A percentile compares a stretch with the other conserved stretches of the same genome.
phyloP scores from a whole-genome alignment of 2,113 vertebrate species.

The Cricetomys ansorgei region DNA sequence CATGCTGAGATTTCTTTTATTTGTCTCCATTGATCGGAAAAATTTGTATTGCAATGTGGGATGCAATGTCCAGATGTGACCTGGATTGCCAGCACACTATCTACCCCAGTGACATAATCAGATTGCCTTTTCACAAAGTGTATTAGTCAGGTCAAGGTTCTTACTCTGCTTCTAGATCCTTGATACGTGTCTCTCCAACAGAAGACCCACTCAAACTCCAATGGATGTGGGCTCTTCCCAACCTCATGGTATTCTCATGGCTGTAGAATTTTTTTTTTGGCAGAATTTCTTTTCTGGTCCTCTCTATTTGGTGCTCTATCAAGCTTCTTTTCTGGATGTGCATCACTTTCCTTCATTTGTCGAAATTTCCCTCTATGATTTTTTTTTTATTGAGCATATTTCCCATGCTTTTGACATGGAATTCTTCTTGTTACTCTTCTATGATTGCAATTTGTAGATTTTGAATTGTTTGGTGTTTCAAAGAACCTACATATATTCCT shows the following conservation, averaged over 20 bases:
- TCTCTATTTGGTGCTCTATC: not conserved
- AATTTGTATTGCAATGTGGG: too few relatives aligned
- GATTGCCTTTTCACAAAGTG: not conserved
- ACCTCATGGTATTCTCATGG: not conserved
- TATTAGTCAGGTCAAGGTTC: not conserved
- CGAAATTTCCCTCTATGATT: not conserved
- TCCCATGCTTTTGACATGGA: not conserved
- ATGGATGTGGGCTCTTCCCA: not conserved
- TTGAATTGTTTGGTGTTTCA: not conserved
- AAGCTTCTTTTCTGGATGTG: not conserved
- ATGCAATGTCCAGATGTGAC: too few relatives aligned
- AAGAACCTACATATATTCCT: not conserved
- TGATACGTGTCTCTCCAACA: not conserved
- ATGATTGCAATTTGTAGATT: not conserved
- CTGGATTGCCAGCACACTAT: too few relatives aligned
- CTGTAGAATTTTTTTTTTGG: too few relatives aligned
- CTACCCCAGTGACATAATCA: not conserved
- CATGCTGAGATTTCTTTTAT: too few relatives aligned
- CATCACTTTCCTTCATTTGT: not conserved
- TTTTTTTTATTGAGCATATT: not conserved
- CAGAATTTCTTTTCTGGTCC: not conserved
- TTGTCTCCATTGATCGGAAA: too few relatives aligned
- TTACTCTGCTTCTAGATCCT: not conserved
- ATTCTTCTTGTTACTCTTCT: not conserved
- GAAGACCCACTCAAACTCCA: not conserved